Conservation (phyloP, 2,113 vertebrate genomes). For the Zapornia atra region DNA sequence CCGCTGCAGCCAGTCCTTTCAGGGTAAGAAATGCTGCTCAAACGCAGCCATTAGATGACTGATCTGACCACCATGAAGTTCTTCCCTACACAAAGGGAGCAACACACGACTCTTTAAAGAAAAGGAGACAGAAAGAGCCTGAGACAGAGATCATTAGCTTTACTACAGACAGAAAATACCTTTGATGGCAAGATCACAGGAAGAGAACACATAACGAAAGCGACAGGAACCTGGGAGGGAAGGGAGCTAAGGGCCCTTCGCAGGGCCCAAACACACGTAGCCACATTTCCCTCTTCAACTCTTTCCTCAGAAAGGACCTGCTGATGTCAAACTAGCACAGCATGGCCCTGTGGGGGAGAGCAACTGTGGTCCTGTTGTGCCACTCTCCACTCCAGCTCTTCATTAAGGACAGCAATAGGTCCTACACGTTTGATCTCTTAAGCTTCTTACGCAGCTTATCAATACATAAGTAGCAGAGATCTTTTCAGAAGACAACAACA, state of each 20-base stretch:
- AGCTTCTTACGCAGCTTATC: neutral
- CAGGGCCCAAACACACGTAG: neutral
- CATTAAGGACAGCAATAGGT: neutral
- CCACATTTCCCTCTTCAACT: neutral
- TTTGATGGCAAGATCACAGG: constrained; percentile 60
- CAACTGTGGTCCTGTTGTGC: neutral
- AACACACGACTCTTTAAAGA: constrained; percentile 30
- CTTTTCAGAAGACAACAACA: neutral
- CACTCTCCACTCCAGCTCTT: neutral
- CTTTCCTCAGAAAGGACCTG: neutral
- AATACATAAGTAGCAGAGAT: neutral
- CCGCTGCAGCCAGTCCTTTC: constrained; percentile 45
- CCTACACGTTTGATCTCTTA: neutral
- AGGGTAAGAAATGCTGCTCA: constrained; percentile 35
- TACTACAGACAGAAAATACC: constrained; percentile 48
- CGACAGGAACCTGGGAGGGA: neutral
- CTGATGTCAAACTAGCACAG: neutral
- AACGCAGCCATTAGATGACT: constrained; percentile 53
- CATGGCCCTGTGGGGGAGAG: neutral
- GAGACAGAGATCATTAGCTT: constrained; percentile 57
- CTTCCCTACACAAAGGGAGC: constrained; percentile 43
- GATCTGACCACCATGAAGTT: constrained; percentile 39
- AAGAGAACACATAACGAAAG: constrained; percentile 32
- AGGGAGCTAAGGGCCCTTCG: constrained; percentile 21
- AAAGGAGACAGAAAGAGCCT: constrained; percentile 21